A percentile compares a stretch with the other conserved stretches of the same genome.
phyloP scores from a whole-genome alignment of 2,888 invertebrate genomes.

The Panzeria rudis region DNA sequence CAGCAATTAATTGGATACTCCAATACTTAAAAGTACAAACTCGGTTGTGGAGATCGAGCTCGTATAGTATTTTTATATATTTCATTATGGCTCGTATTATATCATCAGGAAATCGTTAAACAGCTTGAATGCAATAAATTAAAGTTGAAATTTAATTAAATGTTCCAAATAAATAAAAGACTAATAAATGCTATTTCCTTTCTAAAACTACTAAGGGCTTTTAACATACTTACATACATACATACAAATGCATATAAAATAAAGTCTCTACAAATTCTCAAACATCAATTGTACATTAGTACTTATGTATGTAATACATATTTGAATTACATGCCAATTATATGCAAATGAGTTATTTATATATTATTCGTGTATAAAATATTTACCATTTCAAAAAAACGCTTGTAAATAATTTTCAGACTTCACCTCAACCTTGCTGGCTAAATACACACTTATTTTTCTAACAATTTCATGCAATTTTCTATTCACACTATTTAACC shows the following conservation, averaged over 20 bases:
- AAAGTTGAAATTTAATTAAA: too few relatives aligned
- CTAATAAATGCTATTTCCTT: neutral
- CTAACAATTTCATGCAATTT: conserved; percentile 22
- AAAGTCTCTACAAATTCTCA: too few relatives aligned
- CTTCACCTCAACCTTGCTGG: conserved; percentile 59
- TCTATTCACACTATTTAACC: conserved; percentile 43
- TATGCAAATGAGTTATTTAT: conserved; percentile 22
- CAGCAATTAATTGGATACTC: too few relatives aligned
- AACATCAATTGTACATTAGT: neutral
- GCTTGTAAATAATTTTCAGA: conserved; percentile 54
- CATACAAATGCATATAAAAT: too few relatives aligned
- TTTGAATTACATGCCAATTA: conserved; percentile 9
- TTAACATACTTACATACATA: neutral
- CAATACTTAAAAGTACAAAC: too few relatives aligned
- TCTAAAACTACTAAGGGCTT: neutral
- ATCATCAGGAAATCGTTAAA: too few relatives aligned
- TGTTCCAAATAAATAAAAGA: too few relatives aligned
- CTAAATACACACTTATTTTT: conserved; percentile 7
- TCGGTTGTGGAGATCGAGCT: too few relatives aligned
- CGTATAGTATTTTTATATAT: too few relatives aligned
- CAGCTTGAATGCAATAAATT: too few relatives aligned
- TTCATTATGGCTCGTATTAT: too few relatives aligned
- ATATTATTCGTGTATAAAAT: conserved; percentile 25
- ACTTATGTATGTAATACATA: neutral
- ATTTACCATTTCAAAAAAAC: neutral